phyloP scores from a whole-genome alignment of 2,797 vertebrate genomes.

The Liparis tanakae region DNA sequence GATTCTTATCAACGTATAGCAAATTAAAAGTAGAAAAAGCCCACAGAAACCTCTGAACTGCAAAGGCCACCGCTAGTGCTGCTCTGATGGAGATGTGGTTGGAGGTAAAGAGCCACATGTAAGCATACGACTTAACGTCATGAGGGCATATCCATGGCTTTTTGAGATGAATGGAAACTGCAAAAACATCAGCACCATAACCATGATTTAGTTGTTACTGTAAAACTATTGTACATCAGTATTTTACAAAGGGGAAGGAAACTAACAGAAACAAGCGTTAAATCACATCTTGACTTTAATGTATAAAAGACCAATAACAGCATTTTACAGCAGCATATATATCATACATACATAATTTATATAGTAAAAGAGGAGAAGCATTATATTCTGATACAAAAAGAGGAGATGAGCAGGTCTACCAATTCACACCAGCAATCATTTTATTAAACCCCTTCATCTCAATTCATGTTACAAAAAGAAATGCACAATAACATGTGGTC shows the following conservation, averaged over 20 bases:
- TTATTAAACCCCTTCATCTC: conserved; percentile 44
- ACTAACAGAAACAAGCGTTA: conserved; percentile 37
- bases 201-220: conserved; percentile 40
- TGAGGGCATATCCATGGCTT: conserved; percentile 44
- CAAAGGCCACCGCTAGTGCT: conserved; percentile 4
- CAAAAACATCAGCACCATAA: conserved; percentile 49
- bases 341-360: conserved; percentile 57
- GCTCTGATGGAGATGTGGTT: conserved; percentile 21
- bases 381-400: conserved; percentile 52
- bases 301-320: conserved; percentile 66
- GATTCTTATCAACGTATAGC: conserved; percentile 49
- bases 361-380: conserved; percentile 33
- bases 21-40: conserved; percentile 36
- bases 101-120: conserved; percentile 28
- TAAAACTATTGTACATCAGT: conserved; percentile 18
- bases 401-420: conserved; percentile 53
- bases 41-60: conserved; percentile 24
- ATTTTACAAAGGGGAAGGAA: conserved; percentile 16
- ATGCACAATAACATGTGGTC: conserved; percentile 46
- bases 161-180: conserved; percentile 46
- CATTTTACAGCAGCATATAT: conserved; percentile 57
- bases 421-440: conserved; percentile 27
- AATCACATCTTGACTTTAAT: conserved; percentile 71
- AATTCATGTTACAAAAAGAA: conserved; percentile 64
- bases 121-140: conserved; percentile 52